Evolutionary conservation across 2,888 invertebrate species (phyloP).

Genomic region (Drosophila peninsularis): DNA sequence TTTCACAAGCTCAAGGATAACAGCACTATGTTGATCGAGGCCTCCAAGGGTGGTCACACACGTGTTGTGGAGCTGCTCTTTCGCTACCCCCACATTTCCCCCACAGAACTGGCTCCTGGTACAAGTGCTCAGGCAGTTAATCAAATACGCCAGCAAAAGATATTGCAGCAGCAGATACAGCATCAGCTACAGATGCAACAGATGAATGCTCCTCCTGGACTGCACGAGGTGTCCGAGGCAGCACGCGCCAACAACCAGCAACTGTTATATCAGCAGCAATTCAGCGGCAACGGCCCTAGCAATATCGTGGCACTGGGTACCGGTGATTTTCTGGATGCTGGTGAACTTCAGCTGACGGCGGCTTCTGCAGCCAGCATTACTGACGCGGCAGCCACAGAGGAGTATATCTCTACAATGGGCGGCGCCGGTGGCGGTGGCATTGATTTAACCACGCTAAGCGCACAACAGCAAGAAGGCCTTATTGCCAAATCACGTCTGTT

Average conservation of each 20-base stretch:
- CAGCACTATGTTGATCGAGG: conserved; percentile 99
- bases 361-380: conserved; percentile 52
- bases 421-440: conserved; percentile 62
- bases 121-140: conserved; percentile 76
- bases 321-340: conserved; percentile 82
- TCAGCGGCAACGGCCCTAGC: conserved; percentile 59
- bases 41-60: conserved; percentile 98
- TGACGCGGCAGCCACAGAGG: conserved; percentile 71
- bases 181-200: conserved; percentile 84
- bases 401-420: conserved; percentile 73
- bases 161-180: conserved; percentile 85
- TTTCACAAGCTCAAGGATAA: conserved; percentile 99
- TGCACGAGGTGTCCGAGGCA: conserved; percentile 87
- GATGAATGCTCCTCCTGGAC: conserved; percentile 84
- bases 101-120: conserved; percentile 85
- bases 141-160: conserved; percentile 84
- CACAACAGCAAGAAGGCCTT: conserved; percentile 84
- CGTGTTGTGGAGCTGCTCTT: conserved; percentile 96
- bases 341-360: conserved; percentile 78
- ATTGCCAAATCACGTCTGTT: conserved; percentile 84
- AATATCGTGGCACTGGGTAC: conserved; percentile 66
- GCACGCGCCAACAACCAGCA: conserved; percentile 86
- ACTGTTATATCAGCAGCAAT: conserved; percentile 84
- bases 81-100: conserved; percentile 94
- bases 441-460: conserved; percentile 83